Evolutionary conservation across 2,888 invertebrate genomes (phyloP).

Genomic region (Ommatoiulus sabulosus): DNA sequence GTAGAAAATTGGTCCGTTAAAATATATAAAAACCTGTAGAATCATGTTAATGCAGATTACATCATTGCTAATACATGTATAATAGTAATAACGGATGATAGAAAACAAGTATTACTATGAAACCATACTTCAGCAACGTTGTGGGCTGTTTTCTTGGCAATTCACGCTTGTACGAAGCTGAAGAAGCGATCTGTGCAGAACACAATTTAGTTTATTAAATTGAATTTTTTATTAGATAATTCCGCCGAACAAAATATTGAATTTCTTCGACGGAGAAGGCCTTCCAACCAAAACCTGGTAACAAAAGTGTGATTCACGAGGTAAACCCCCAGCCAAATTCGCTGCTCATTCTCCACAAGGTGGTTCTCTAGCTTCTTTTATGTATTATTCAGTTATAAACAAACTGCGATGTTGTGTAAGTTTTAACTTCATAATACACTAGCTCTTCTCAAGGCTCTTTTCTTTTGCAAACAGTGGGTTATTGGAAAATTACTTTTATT

Average conservation of each 20-base stretch:
- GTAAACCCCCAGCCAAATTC: conserved; percentile 5
- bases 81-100: too few relatives aligned
- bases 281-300: conserved; percentile 32
- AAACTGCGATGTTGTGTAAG: neutral
- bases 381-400: conserved; percentile 47
- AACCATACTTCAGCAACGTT: too few relatives aligned
- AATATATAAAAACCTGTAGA: too few relatives aligned
- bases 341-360: neutral
- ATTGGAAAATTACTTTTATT: conserved; percentile 31
- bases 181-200: conserved; percentile 21
- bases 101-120: too few relatives aligned
- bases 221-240: conserved; percentile 45
- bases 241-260: neutral
- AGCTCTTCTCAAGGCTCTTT: conserved; percentile 35
- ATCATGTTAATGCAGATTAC: too few relatives aligned
- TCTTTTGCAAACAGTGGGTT: conserved; percentile 28
- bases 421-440: conserved; percentile 42
- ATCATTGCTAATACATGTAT: too few relatives aligned
- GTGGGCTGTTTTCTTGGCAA: neutral
- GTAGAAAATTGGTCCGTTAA: too few relatives aligned
- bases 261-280: conserved; percentile 13
- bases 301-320: neutral
- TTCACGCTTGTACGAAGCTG: neutral
- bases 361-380: neutral
- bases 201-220: conserved; percentile 44